Percentiles rank a stretch among this genome's conserved stretches.
These are phyloP conservation scores for Gadopsis bispinosus DNA, from an alignment of 2,797 vertebrate species.

Conservation along the genomic window DNA sequence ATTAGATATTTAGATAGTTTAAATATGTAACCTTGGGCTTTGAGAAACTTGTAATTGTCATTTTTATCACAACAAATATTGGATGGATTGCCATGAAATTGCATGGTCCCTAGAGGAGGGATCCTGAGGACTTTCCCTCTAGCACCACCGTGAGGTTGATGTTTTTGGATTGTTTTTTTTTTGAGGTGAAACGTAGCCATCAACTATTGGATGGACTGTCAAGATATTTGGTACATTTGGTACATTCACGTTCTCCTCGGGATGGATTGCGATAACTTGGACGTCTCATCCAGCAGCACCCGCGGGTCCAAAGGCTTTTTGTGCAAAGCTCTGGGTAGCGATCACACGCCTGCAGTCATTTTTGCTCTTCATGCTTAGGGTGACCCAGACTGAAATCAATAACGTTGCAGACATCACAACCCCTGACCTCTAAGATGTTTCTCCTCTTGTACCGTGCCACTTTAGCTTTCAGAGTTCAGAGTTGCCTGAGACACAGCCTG, in stretches of 20 bases:
- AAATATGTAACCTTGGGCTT: not conserved
- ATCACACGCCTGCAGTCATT: not conserved
- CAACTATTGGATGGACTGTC: not conserved
- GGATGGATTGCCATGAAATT: not conserved
- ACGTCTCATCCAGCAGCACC: not conserved
- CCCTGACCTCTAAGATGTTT: not conserved
- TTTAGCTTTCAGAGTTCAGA: not conserved
- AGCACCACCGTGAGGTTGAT: too few relatives aligned
- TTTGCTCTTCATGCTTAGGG: not conserved
- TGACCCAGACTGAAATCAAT: not conserved
- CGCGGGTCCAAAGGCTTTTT: not conserved
- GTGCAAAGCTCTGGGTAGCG: not conserved
- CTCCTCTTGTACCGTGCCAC: not conserved
- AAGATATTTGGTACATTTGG: not conserved
- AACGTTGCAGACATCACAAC: not conserved
- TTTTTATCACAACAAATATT: not conserved
- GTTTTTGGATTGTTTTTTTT: too few relatives aligned
- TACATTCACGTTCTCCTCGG: not conserved
- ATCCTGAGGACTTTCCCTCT: not conserved
- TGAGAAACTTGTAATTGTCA: not conserved
- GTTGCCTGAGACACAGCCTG: not conserved
- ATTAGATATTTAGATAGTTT: not conserved
- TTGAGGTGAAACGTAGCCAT: not conserved
- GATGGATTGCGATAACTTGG: not conserved
- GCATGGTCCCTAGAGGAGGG: not conserved